Conservation (phyloP, 64 coral and sea anemone genomes). For the Pachyseris speciosa region DNA sequence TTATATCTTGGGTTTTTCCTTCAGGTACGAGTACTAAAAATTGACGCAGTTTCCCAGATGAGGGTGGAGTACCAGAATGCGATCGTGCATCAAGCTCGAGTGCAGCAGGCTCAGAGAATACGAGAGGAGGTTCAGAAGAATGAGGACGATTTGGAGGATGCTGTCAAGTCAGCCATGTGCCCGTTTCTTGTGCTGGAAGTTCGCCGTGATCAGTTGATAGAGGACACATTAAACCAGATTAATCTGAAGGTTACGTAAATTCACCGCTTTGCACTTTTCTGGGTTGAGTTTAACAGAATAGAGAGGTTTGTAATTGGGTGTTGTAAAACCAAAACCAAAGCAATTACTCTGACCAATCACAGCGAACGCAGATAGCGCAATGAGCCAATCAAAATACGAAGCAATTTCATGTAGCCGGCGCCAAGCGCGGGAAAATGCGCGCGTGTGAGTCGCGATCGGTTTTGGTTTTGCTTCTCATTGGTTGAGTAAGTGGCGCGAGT, state of each 20-base stretch:
- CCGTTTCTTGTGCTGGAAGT: conserved; percentile 95
- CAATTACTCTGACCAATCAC: too few relatives aligned
- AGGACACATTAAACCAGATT: conserved; percentile 88
- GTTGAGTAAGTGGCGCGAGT: too few relatives aligned
- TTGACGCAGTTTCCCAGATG: conserved; percentile 99
- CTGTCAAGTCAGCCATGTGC: conserved; percentile 90
- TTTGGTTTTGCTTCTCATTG: too few relatives aligned
- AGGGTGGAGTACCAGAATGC: conserved; percentile 94
- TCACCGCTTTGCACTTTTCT: not conserved
- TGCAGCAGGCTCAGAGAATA: conserved; percentile 92
- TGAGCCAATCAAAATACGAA: too few relatives aligned
- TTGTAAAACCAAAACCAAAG: too few relatives aligned
- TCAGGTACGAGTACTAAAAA: conserved; percentile 95
- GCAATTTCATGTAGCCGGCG: too few relatives aligned
- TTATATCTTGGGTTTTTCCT: not conserved
- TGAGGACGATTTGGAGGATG: conserved; percentile 69
- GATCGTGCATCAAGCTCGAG: conserved; percentile 95
- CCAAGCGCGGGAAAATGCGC: too few relatives aligned
- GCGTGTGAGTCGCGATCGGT: too few relatives aligned
- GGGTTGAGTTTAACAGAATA: too few relatives aligned
- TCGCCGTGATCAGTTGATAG: conserved; percentile 89
- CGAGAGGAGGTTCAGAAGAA: conserved; percentile 81
- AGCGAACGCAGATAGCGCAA: too few relatives aligned
- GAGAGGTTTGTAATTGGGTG: too few relatives aligned
- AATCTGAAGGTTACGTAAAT: conserved; percentile 66